These are phyloP conservation scores for Scaptomyza tumidula DNA, from an alignment of 2,888 invertebrate genomes.

Conservation along the genomic window DNA sequence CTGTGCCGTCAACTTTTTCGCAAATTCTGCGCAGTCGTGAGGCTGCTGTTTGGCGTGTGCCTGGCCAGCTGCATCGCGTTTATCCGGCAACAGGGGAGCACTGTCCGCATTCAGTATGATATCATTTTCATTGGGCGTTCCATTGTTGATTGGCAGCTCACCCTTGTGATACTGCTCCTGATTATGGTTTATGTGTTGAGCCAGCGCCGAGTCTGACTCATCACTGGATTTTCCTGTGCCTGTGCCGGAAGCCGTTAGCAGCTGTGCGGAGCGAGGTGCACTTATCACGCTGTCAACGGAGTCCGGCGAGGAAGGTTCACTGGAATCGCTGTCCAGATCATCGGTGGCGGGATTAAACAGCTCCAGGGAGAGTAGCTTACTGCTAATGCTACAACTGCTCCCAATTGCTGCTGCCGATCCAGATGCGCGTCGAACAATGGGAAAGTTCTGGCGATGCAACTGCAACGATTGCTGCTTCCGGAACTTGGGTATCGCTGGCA, in stretches of 20 bases:
- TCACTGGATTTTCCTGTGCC: constrained; percentile 55
- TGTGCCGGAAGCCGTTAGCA: constrained; percentile 35
- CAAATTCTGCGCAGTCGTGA: constrained; percentile 91
- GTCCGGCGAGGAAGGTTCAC: constrained; percentile 92
- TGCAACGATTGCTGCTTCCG: constrained; percentile 83
- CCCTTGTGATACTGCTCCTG: constrained; percentile 65
- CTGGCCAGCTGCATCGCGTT: constrained; percentile 42
- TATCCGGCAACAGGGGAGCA: constrained; percentile 67
- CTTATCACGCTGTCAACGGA: constrained; percentile 94
- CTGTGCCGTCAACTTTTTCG: constrained; percentile 92
- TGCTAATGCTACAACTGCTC: constrained; percentile 86
- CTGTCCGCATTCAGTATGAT: constrained; percentile 81
- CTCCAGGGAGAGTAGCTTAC: constrained; percentile 91
- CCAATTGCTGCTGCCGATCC: constrained; percentile 59
- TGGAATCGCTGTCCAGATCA: constrained; percentile 95
- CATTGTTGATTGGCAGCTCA: constrained; percentile 67
- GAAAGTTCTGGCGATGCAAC: constrained; percentile 85
- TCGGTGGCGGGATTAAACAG: constrained; percentile 96
- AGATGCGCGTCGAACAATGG: constrained; percentile 89
- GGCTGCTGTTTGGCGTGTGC: constrained; percentile 72
- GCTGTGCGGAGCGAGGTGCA: constrained; percentile 85
- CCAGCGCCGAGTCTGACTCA: constrained; percentile 52
- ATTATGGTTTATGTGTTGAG: constrained; percentile 50
- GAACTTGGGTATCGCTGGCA: constrained; percentile 88
- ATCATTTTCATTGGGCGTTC: constrained; percentile 55